phyloP scores from a whole-genome alignment of 2,113 vertebrate species.

The Donacobius atricapilla region DNA sequence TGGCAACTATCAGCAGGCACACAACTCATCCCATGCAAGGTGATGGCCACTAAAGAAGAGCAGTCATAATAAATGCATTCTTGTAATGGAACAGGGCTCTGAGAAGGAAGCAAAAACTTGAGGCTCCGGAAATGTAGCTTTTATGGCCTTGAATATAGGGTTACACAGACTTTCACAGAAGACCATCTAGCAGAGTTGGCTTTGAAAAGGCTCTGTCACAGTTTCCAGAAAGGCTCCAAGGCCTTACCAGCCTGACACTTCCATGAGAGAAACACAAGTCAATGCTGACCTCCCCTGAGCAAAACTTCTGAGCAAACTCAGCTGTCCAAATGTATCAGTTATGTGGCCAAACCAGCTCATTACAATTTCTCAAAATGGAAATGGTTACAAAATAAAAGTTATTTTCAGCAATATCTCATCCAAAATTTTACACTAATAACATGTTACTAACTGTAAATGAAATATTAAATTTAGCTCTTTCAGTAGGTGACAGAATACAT shows the following conservation, averaged over 20 bases:
- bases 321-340: neutral
- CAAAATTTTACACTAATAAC: neutral
- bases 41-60: neutral
- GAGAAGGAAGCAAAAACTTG: neutral
- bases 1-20: neutral
- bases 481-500: neutral
- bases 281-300: neutral
- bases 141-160: neutral
- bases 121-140: neutral
- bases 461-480: neutral
- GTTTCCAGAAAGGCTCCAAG: neutral
- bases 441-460: neutral
- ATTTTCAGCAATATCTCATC: neutral
- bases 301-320: neutral
- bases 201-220: neutral
- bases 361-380: neutral
- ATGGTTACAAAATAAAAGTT: neutral
- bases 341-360: neutral
- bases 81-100: neutral
- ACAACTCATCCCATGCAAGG: accelerated
- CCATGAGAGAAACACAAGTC: neutral
- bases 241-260: neutral
- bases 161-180: neutral
- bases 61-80: neutral
- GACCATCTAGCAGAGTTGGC: neutral